These are phyloP conservation scores for Dicrurus megarhynchus DNA, from an alignment of 2,113 vertebrate genomes.

Conservation along the genomic window DNA sequence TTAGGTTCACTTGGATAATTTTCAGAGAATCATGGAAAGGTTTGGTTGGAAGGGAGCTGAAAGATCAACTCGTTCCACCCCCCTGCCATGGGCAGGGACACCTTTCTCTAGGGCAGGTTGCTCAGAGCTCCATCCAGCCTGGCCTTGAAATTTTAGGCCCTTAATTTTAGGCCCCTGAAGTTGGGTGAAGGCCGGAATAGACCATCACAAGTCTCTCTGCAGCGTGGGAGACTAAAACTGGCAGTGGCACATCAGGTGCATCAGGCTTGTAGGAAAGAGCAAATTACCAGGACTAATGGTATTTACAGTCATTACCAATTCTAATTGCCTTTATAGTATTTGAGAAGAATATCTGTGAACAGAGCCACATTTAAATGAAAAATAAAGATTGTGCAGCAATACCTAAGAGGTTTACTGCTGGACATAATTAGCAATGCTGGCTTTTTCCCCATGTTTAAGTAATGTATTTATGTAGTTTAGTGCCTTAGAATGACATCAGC, in stretches of 20 bases:
- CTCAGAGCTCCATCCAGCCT: not conserved
- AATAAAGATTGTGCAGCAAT: not conserved
- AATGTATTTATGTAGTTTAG: not conserved
- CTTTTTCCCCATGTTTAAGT: not conserved
- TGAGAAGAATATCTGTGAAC: not conserved
- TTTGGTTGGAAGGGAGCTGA: not conserved
- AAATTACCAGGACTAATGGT: not conserved
- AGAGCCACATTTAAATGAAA: conserved; percentile 11
- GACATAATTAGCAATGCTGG: not conserved
- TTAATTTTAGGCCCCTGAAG: not conserved
- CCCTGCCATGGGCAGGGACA: not conserved
- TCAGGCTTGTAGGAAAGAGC: not conserved
- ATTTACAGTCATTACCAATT: not conserved
- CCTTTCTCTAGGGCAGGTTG: not conserved
- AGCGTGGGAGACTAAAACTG: not conserved
- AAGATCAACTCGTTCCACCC: rapidly evolving
- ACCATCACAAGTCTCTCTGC: not conserved
- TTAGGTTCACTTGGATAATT: not conserved
- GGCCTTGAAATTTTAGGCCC: not conserved
- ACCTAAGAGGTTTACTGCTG: not conserved
- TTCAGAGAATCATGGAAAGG: not conserved
- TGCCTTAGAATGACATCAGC: not conserved
- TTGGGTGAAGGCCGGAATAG: not conserved
- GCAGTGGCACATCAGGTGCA: not conserved
- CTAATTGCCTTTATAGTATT: not conserved